Evolutionary conservation across 1,140 invertebrate species (phyloP).

Genomic region (Papilio dardanus): DNA sequence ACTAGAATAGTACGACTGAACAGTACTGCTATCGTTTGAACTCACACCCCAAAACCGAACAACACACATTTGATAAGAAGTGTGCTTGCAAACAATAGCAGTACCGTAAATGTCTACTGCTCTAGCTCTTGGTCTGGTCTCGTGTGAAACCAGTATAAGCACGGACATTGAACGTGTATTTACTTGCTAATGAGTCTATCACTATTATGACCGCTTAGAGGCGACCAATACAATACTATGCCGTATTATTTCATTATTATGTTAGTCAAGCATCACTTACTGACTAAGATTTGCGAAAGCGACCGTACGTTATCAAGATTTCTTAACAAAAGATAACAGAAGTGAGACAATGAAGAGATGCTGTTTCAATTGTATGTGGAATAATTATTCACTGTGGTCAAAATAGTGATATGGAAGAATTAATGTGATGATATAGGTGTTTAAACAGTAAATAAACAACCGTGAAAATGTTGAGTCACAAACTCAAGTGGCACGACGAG

Average conservation of each 20-base stretch:
- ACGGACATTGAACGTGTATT: constrained; percentile 33
- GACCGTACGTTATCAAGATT: no score
- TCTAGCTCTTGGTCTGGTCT: neutral
- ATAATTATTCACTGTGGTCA: neutral
- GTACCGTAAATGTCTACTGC: no score
- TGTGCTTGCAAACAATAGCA: neutral
- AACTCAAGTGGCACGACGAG: neutral
- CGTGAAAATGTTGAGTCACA: neutral
- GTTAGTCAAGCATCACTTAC: neutral
- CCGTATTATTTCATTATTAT: constrained; percentile 30
- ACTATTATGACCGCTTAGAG: constrained; percentile 29
- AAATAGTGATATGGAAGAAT: no score
- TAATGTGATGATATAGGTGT: neutral
- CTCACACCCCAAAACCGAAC: no score
- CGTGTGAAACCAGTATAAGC: neutral
- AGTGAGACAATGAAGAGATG: neutral
- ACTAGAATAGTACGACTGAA: neutral
- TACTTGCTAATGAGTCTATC: constrained; percentile 36
- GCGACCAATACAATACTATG: constrained; percentile 15
- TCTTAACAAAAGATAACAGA: no score
- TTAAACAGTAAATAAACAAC: neutral
- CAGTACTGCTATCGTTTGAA: constrained; percentile 1
- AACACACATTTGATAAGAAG: neutral
- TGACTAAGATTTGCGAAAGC: neutral
- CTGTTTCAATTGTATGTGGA: neutral